Percentiles rank a stretch among this genome's conserved stretches.
phyloP scores from a whole-genome alignment of 2,888 invertebrate species.

The Crocallis elinguaria region DNA sequence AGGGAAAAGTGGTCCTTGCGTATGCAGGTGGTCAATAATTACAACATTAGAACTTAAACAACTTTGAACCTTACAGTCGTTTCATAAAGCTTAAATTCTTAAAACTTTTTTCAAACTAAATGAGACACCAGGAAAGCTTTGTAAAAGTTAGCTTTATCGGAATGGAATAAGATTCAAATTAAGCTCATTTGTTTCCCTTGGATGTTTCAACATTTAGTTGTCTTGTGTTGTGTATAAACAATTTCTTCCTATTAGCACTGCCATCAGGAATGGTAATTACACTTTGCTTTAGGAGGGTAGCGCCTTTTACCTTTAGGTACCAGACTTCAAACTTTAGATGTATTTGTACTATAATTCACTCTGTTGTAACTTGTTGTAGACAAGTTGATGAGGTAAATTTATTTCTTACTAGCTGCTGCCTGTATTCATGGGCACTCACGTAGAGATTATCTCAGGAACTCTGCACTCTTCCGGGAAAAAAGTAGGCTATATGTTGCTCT shows the following conservation, averaged over 20 bases:
- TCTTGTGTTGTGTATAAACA: slow-evolving; percentile 50
- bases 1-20: slow-evolving; percentile 12
- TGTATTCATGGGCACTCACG: too few relatives aligned
- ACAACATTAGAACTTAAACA: background rate
- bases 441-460: too few relatives aligned
- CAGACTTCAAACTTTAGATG: too few relatives aligned
- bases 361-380: too few relatives aligned
- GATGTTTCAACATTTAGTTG: background rate
- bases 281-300: slow-evolving; percentile 34
- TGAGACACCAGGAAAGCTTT: background rate
- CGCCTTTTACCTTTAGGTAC: background rate
- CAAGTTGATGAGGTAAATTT: too few relatives aligned
- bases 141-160: background rate
- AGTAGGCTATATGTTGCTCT: too few relatives aligned
- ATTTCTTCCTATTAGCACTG: slow-evolving; percentile 62
- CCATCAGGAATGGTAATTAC: slow-evolving; percentile 43
- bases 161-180: background rate
- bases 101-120: background rate
- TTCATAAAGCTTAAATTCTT: background rate
- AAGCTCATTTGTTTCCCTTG: background rate
- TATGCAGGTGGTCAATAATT: slow-evolving; percentile 28
- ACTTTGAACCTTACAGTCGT: slow-evolving; percentile 8
- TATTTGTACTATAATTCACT: too few relatives aligned
- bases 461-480: too few relatives aligned
- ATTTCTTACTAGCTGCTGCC: too few relatives aligned